Base-by-base conservation (phyloP, 1,140 invertebrate genomes). In the Micrasema minimum region DNA sequence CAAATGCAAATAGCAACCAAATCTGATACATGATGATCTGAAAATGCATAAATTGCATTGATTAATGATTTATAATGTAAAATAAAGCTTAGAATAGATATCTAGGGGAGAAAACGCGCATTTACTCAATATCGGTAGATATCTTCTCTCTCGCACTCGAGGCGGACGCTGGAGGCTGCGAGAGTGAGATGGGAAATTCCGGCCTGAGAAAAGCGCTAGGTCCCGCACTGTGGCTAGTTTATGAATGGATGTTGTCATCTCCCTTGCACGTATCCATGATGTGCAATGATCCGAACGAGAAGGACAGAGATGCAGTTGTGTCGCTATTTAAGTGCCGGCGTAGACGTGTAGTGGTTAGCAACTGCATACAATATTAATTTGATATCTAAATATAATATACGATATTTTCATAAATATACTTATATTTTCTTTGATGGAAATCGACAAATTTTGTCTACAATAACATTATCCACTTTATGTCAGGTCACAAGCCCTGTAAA, bases 171-270 rank as follows among this genome's bases (percentile, higher is more conserved):
- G n/a, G 31, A 37, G 26, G 22, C 26, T 14, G 51, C 14, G 7
- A 14, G 26, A 55, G 16, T 14, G 51, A 55, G 51, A 55, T 0
- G 51, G 20, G n/a, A 14, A 55, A 55, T 7, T 1, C 10, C 51
- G 51, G 26, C 26, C 11, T 10, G 16, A 18, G 51, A 55, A 55
- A 55, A 55, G 22, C 26, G 51, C 51, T n/a, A 14, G 51, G 46
- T 10, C 16, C 26, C 5, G 35, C 23, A 14, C 23, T 9, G 45
- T 23, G 62, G 48, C n/a, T 31, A 26, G 62, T 66, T 66, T 66
- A 66, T 66, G 46, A 66, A 66, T 66, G 62, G 35, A 37, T 66
- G 14, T 18, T 50, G 31, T 48, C 45, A 20, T 66, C 62, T 51
- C 62, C 12, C 35, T 66, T 51, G 46, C 62, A 11, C 62, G n/a